Percentiles rank a stretch among this genome's conserved stretches.
Conservation (phyloP, 1,140 invertebrate genomes). For the Metopolophium dirhodum region DNA sequence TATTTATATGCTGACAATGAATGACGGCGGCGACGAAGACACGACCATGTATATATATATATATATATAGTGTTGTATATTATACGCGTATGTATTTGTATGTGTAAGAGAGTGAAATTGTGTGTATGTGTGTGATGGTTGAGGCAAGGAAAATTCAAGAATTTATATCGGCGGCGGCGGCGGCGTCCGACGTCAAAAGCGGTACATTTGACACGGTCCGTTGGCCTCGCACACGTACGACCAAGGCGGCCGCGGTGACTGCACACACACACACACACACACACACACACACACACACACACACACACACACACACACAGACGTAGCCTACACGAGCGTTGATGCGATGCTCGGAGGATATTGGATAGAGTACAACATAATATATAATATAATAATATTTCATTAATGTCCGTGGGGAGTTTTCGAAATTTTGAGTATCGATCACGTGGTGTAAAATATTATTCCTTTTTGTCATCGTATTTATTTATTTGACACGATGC, state of each 20-base stretch:
- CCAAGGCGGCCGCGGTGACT: not conserved
- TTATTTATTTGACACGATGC: constrained; percentile 4
- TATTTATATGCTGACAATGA: constrained; percentile 56
- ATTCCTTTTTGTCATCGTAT: not conserved
- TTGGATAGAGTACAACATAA: not conserved
- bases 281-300: not conserved
- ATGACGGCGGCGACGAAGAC: constrained; percentile 41
- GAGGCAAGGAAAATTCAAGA: constrained; percentile 50
- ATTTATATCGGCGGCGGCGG: constrained; percentile 48
- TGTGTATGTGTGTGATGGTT: not conserved
- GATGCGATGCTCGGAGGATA: not conserved
- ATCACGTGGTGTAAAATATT: not conserved
- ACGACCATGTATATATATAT: not conserved
- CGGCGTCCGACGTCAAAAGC: constrained; percentile 52
- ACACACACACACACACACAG: not conserved
- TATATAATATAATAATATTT: not conserved
- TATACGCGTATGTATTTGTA: not conserved
- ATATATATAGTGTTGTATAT: constrained; percentile 21
- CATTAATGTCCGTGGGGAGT: not conserved
- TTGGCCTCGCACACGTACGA: constrained; percentile 45
- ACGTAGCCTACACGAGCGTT: not conserved
- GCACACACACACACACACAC: constrained; percentile 14
- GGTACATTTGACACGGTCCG: constrained; percentile 50
- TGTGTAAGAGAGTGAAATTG: not conserved
- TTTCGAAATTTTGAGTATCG: not conserved